phyloP scores from a whole-genome alignment of 1,140 invertebrate species.

The Drosophila kohkoa region DNA sequence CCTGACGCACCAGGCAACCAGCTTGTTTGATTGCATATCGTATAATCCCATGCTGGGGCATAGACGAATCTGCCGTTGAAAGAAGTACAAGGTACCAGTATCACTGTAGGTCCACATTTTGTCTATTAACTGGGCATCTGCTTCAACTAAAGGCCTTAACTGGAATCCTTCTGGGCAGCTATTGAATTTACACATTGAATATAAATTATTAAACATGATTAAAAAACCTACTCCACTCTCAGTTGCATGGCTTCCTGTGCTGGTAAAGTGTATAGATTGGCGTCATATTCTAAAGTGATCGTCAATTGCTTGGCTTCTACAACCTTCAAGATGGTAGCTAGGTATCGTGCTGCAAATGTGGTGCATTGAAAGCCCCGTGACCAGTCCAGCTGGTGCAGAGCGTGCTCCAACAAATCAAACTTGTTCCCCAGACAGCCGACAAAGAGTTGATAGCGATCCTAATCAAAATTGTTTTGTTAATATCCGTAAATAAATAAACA shows the following conservation, averaged over 20 bases:
- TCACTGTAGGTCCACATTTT: conserved; percentile 60
- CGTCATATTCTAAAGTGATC: background rate
- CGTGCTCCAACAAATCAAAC: conserved; percentile 10
- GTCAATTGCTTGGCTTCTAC: background rate
- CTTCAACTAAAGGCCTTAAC: conserved; percentile 11
- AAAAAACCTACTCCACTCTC: background rate
- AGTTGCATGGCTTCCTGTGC: conserved; percentile 13
- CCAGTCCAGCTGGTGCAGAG: conserved; percentile 31
- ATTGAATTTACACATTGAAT: background rate
- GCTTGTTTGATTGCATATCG: conserved; percentile 39
- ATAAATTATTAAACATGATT: background rate
- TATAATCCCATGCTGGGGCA: conserved; percentile 70
- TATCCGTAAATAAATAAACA: background rate
- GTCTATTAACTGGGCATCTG: conserved; percentile 37
- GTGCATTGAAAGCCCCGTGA: conserved; percentile 1
- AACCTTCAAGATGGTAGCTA: conserved; percentile 11
- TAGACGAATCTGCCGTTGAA: conserved; percentile 61
- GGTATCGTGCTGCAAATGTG: conserved; percentile 6
- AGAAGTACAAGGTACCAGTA: conserved; percentile 55
- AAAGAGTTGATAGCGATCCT: conserved; percentile 70
- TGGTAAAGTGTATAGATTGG: conserved; percentile 1
- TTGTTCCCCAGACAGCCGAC: conserved; percentile 36
- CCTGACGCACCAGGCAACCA: conserved; percentile 78
- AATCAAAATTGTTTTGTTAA: background rate
- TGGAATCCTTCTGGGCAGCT: conserved; percentile 47